Evolutionary conservation across 2,797 vertebrate species (phyloP).

Genomic region (Eulemur mongoz): DNA sequence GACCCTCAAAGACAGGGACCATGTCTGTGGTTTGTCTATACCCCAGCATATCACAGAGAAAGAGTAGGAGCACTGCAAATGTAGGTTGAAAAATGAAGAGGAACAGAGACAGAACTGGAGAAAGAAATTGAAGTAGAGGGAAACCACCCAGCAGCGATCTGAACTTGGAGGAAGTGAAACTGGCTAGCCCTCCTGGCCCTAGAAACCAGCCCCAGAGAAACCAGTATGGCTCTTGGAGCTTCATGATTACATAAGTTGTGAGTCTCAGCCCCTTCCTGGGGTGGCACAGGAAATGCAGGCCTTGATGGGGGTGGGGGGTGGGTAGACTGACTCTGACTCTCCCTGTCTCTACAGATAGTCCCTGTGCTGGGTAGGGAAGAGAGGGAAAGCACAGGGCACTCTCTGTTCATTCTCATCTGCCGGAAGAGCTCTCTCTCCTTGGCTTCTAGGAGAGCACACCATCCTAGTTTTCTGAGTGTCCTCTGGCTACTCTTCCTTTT

Average conservation of each 20-base stretch:
- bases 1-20: background rate
- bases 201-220: constrained; percentile 9
- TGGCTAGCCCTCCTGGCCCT: background rate
- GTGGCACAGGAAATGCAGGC: background rate
- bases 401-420: background rate
- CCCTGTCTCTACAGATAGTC: background rate
- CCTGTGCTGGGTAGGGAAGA: background rate
- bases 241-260: background rate
- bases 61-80: background rate
- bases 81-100: background rate
- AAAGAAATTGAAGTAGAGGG: background rate
- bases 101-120: background rate
- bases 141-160: background rate
- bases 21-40: background rate
- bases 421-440: background rate
- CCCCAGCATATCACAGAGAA: background rate
- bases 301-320: too few species aligned
- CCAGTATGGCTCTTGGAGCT: background rate
- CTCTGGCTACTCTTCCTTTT: background rate
- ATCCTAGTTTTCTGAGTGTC: background rate
- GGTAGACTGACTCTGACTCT: background rate
- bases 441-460: background rate
- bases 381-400: background rate
- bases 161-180: background rate
- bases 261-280: background rate